phyloP scores from a whole-genome alignment of 2,888 invertebrate species.

The Brenthis ino region DNA sequence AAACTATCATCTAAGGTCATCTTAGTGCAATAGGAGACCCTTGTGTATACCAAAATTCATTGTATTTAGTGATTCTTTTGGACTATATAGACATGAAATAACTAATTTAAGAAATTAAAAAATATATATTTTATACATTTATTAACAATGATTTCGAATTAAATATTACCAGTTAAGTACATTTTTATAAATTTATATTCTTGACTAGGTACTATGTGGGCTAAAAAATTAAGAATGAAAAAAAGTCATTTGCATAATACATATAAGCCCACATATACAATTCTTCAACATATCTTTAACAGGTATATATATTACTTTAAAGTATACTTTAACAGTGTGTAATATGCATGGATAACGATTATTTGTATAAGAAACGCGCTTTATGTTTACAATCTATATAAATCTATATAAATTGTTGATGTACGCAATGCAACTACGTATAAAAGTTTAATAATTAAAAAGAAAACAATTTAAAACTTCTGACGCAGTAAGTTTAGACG shows the following conservation, averaged over 20 bases:
- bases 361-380: conserved; percentile 2
- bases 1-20: conserved; percentile 42
- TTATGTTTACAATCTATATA: conserved; percentile 10
- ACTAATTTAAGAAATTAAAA: too few species aligned
- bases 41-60: conserved; percentile 35
- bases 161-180: too few species aligned
- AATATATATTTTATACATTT: too few species aligned
- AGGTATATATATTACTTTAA: too few species aligned
- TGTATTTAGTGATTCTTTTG: conserved; percentile 31
- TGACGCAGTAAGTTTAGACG: conserved; percentile 1
- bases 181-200: too few species aligned
- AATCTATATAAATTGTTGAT: conserved; percentile 11
- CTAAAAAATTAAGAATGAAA: too few species aligned
- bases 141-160: too few species aligned
- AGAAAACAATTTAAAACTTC: neutral
- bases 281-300: too few species aligned
- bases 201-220: too few species aligned
- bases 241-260: too few species aligned
- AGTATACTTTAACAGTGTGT: too few species aligned
- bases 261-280: too few species aligned
- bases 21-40: conserved; percentile 38
- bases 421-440: conserved; percentile 1
- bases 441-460: conserved; percentile 8
- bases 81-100: neutral
- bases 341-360: neutral